Conservation (phyloP, 2,888 invertebrate genomes). For the Rhingia campestris region DNA sequence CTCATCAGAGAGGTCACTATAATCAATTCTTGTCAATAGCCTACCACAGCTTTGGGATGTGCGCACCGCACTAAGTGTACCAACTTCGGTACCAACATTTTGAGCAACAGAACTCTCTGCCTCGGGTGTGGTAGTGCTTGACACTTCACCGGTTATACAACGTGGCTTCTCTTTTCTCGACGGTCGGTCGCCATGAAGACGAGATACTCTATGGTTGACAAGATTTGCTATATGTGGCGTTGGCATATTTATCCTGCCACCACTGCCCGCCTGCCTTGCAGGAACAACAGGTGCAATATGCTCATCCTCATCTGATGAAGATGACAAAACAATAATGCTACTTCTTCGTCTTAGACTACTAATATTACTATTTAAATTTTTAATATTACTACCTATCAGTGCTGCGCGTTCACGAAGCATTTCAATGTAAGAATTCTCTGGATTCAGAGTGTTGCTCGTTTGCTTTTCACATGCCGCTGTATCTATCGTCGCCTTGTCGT, state of each 20-base stretch:
- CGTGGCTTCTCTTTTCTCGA: conserved; percentile 16
- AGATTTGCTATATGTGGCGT: neutral
- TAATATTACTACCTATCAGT: neutral
- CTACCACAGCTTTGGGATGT: conserved; percentile 3
- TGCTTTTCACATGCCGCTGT: conserved; percentile 1
- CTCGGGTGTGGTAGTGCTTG: conserved; percentile 44
- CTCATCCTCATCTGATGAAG: conserved; percentile 39
- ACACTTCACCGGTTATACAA: conserved; percentile 51
- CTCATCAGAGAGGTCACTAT: conserved; percentile 49
- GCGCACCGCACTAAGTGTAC: conserved; percentile 38
- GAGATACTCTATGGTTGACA: neutral
- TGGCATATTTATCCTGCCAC: neutral
- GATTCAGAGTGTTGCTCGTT: conserved; percentile 8
- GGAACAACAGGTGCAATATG: neutral
- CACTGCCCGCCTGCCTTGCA: neutral
- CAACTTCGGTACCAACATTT: conserved; percentile 25
- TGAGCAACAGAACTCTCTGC: conserved; percentile 7
- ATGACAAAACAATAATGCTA: conserved; percentile 19
- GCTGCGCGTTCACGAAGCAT: conserved; percentile 42
- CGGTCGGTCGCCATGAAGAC: neutral
- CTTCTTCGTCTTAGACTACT: neutral
- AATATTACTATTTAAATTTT: neutral
- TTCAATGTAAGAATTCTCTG: conserved; percentile 1
- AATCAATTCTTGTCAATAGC: neutral
- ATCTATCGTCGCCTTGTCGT: neutral